These are phyloP conservation scores for Vipera ursinii DNA, from an alignment of 2,797 vertebrate species.

Conservation along the genomic window DNA sequence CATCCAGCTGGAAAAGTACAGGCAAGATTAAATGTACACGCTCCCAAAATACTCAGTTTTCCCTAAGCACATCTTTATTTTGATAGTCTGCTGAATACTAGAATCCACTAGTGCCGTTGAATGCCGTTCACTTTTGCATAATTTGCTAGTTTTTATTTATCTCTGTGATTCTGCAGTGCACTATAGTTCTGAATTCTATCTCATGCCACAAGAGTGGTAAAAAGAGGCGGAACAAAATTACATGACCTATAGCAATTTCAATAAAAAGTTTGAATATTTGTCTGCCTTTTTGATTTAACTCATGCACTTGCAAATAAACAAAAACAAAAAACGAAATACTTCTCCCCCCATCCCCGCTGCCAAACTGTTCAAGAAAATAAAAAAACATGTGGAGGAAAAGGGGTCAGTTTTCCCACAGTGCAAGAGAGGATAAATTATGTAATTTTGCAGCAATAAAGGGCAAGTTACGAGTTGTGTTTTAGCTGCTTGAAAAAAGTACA, in stretches of 20 bases:
- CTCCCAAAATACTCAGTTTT: not conserved
- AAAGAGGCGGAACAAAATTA: not conserved
- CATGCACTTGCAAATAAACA: not conserved
- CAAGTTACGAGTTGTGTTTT: not conserved
- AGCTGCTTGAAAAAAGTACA: not conserved
- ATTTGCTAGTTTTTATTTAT: not conserved
- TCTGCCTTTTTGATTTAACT: not conserved
- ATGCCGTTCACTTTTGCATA: not conserved
- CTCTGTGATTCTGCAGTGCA: not conserved
- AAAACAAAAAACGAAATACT: not conserved
- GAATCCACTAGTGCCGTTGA: not conserved
- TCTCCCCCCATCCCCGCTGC: not conserved
- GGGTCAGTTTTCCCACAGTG: not conserved
- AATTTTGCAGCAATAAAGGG: not conserved
- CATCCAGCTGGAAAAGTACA: not conserved
- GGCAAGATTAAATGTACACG: not conserved
- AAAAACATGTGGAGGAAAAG: not conserved
- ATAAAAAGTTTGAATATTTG: not conserved
- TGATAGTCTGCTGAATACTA: not conserved
- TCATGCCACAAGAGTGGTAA: not conserved
- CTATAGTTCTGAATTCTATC: not conserved
- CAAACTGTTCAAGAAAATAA: not conserved
- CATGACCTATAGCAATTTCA: not conserved
- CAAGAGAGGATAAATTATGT: not conserved
- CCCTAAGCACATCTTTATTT: not conserved